Conservation (phyloP, 2,113 vertebrate genomes). For the Pyrgilauda ruficollis region DNA sequence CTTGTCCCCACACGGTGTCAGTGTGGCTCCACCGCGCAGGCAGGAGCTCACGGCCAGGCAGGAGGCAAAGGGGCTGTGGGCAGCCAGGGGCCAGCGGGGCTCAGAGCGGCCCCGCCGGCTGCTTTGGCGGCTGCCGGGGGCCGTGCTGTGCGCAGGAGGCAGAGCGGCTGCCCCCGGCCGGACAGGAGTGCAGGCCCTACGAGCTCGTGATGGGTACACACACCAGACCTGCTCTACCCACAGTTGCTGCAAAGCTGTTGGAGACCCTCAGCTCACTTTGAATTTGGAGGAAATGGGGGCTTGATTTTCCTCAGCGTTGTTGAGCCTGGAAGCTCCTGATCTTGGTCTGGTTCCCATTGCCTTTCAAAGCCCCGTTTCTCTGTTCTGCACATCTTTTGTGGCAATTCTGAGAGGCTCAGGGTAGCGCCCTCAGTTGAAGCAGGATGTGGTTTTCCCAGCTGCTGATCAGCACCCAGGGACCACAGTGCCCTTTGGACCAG, state of each 20-base stretch:
- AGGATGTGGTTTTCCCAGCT: background rate
- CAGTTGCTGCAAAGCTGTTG: background rate
- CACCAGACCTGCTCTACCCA: background rate
- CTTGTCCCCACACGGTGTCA: background rate
- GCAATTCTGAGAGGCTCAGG: background rate
- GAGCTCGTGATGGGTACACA: background rate
- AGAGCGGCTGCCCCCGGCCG: background rate
- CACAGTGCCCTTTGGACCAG: background rate
- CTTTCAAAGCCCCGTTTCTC: background rate
- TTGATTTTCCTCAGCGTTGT: background rate
- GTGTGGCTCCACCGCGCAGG: background rate
- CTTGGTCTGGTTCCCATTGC: background rate
- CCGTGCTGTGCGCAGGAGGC: no score
- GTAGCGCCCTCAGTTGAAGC: rapidly evolving
- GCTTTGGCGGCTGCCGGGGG: no score
- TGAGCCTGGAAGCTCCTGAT: background rate
- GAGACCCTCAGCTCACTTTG: background rate
- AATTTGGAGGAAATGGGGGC: background rate
- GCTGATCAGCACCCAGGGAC: background rate
- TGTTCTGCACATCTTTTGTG: background rate
- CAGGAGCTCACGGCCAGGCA: background rate
- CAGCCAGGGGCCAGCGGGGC: background rate
- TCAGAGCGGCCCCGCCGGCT: background rate
- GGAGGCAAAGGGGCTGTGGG: background rate
- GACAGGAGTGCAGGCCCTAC: background rate